A percentile compares a stretch with the other conserved stretches of the same genome.
Conservation (phyloP, 2,797 vertebrate genomes). For the Sphaeramia orbicularis region DNA sequence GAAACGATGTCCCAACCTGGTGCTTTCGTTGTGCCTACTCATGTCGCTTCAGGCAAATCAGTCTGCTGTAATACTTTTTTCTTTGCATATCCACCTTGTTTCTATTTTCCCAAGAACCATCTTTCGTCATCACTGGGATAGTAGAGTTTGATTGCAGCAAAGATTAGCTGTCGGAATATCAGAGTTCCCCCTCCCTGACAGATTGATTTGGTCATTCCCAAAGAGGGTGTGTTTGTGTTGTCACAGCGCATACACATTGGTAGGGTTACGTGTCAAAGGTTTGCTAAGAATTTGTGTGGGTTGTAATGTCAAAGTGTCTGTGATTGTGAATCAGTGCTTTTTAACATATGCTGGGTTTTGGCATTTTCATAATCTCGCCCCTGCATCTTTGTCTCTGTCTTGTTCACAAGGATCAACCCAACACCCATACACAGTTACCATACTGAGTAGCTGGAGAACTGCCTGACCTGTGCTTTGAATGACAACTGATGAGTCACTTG, state of each 20-base stretch:
- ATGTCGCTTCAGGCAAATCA: constrained; percentile 2
- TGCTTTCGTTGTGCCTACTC: background rate
- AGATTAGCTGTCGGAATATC: constrained; percentile 1
- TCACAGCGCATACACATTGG: background rate
- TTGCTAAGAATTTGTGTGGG: constrained; percentile 21
- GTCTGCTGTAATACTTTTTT: background rate
- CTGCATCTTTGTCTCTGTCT: constrained; percentile 15
- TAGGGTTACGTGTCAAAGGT: constrained; percentile 18
- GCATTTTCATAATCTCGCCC: constrained; percentile 18
- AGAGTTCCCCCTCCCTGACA: background rate
- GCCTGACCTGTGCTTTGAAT: constrained; percentile 7
- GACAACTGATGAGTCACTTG: constrained; percentile 6
- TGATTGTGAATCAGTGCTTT: constrained; percentile 41
- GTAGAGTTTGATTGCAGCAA: background rate
- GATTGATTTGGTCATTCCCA: constrained; percentile 21
- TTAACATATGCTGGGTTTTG: constrained; percentile 46
- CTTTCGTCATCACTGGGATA: background rate
- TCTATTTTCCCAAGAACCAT: background rate
- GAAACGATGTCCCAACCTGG: constrained; percentile 19
- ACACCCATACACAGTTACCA: constrained; percentile 3
- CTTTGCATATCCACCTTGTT: background rate
- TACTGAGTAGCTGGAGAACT: constrained; percentile 32
- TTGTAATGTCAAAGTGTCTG: constrained; percentile 43
- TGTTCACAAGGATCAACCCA: constrained; percentile 11
- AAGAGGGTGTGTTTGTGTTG: constrained; percentile 36